A percentile compares a stretch with the other conserved stretches of the same genome.
phyloP scores from a whole-genome alignment of 1,140 invertebrate genomes.

The Dendrolimus punctatus region DNA sequence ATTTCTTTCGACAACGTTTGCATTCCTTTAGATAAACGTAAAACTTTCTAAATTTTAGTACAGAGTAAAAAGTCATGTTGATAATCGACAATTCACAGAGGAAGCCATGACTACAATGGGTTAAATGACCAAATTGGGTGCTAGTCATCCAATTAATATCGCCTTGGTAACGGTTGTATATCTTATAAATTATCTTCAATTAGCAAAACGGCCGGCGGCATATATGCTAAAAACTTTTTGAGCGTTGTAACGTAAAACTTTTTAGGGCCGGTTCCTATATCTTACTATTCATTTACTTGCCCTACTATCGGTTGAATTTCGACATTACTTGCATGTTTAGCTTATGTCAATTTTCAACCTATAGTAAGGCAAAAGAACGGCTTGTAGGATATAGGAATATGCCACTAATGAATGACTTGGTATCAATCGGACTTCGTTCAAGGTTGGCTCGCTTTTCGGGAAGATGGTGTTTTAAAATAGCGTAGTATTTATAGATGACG shows the following conservation, averaged over 20 bases:
- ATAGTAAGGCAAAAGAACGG: conserved; percentile 11
- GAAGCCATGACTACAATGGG: conserved; percentile 1
- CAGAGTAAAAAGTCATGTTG: background rate
- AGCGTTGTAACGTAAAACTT: too few relatives aligned
- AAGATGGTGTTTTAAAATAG: conserved; percentile 17
- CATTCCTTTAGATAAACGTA: too few relatives aligned
- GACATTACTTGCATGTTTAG: too few relatives aligned
- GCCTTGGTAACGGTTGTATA: conserved; percentile 26
- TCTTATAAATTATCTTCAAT: conserved; percentile 39
- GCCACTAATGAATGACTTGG: conserved; percentile 23
- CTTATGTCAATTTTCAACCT: conserved; percentile 7
- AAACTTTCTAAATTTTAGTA: too few relatives aligned
- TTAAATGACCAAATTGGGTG: conserved; percentile 13
- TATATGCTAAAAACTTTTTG: too few relatives aligned
- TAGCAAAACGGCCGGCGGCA: conserved; percentile 18
- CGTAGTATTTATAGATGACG: conserved; percentile 47
- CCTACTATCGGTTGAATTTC: too few relatives aligned
- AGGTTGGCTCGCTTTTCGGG: conserved; percentile 28
- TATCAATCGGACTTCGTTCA: conserved; percentile 27
- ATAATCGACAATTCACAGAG: background rate
- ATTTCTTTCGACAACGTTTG: too few relatives aligned
- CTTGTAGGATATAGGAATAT: background rate
- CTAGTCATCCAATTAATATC: conserved; percentile 31
- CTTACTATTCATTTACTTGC: too few relatives aligned
- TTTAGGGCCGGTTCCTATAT: too few relatives aligned